phyloP scores from a whole-genome alignment of 2,113 vertebrate genomes.

The Crocuta crocuta region DNA sequence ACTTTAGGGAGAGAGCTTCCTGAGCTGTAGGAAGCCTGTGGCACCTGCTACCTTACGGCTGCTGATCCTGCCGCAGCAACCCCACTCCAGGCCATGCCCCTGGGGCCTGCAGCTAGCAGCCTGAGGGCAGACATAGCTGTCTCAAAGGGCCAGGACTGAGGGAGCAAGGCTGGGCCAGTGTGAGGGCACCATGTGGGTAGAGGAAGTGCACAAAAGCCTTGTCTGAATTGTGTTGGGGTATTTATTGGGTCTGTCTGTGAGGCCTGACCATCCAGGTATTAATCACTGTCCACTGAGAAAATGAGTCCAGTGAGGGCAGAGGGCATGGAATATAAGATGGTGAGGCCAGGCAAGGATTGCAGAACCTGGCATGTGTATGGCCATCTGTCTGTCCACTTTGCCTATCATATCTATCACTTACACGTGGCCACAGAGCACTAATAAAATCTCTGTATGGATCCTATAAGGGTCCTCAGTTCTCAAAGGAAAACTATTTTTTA shows the following conservation, averaged over 20 bases:
- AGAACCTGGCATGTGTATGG: not conserved
- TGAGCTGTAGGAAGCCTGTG: not conserved
- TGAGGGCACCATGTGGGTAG: fast-evolving
- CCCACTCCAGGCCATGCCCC: not conserved
- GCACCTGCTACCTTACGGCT: not conserved
- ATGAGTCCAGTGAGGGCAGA: not conserved
- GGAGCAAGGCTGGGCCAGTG: not conserved
- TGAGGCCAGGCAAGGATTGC: not conserved
- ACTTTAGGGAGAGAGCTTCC: not conserved
- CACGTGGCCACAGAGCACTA: not conserved
- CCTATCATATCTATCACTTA: not conserved
- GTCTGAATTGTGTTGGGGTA: not conserved
- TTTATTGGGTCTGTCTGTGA: slow-evolving; percentile 21
- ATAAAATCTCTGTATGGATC: not conserved
- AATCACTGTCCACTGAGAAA: not conserved
- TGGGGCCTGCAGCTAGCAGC: not conserved
- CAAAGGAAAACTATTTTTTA: not conserved
- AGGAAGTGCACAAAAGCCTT: not conserved
- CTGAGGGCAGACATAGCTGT: not conserved
- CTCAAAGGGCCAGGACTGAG: not conserved
- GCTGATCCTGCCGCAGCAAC: not conserved
- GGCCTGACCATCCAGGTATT: not conserved
- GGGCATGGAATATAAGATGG: not conserved
- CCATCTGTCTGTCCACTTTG: not conserved
- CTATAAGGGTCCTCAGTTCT: not conserved